Evolutionary conservation across 2,888 invertebrate genomes (phyloP).

Genomic region (Phengaris arion): DNA sequence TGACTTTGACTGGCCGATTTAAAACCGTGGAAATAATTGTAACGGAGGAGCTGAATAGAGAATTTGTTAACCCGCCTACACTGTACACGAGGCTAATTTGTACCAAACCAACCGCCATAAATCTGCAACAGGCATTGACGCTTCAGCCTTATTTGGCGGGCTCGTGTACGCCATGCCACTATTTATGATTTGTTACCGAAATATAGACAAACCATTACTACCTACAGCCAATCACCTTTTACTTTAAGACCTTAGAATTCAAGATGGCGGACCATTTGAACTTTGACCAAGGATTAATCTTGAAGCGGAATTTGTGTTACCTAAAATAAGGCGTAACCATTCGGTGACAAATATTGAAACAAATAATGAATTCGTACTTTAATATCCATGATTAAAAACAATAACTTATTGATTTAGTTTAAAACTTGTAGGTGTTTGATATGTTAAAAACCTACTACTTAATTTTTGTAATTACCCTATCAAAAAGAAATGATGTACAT

Average conservation of each 20-base stretch:
- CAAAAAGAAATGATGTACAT: no score
- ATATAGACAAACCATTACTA: constrained; percentile 24
- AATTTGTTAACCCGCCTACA: constrained; percentile 70
- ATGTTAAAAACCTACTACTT: no score
- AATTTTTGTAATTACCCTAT: no score
- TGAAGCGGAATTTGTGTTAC: not conserved
- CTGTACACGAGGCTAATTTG: constrained; percentile 69
- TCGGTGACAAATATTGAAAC: no score
- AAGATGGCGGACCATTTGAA: constrained; percentile 6
- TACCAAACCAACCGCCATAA: constrained; percentile 71
- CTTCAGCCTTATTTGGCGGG: constrained; percentile 64
- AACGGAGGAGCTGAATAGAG: constrained; percentile 40
- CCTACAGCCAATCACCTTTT: constrained; percentile 14
- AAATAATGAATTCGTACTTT: no score
- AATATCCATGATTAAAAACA: no score
- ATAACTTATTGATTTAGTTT: no score
- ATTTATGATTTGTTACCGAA: constrained; percentile 69
- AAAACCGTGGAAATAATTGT: constrained; percentile 7
- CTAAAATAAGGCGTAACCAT: not conserved
- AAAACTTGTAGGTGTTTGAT: no score
- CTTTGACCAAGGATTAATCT: constrained; percentile 9
- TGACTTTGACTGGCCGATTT: not conserved
- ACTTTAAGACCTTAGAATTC: not conserved
- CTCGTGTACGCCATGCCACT: constrained; percentile 66
- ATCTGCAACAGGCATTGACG: constrained; percentile 63